phyloP scores from a whole-genome alignment of 2,797 vertebrate species.

The Morelia viridis region DNA sequence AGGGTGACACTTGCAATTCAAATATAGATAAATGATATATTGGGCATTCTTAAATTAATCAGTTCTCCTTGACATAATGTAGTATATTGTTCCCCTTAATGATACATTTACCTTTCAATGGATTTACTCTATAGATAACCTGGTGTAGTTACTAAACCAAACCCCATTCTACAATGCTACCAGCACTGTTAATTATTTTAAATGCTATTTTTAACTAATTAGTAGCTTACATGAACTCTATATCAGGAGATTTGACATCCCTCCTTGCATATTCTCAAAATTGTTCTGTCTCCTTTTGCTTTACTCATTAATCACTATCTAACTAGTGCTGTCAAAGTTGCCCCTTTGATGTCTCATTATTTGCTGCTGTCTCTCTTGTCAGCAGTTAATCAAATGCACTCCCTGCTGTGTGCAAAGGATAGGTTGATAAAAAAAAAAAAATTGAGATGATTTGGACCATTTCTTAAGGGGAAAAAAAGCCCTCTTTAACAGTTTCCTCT shows the following conservation, averaged over 20 bases:
- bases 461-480: conserved; percentile 33
- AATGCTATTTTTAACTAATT: conserved; percentile 45
- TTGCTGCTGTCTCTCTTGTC: conserved; percentile 74
- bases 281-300: conserved; percentile 64
- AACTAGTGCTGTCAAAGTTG: conserved; percentile 82
- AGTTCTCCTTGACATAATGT: background rate
- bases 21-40: background rate
- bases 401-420: conserved; percentile 76
- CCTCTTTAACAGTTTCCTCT: background rate
- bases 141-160: background rate
- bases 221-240: conserved; percentile 48
- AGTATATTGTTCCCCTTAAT: background rate
- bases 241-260: conserved; percentile 45
- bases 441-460: conserved; percentile 51
- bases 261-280: conserved; percentile 45
- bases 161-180: conserved; percentile 8
- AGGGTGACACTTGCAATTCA: background rate
- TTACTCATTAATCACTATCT: conserved; percentile 86
- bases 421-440: conserved; percentile 57
- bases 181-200: conserved; percentile 1
- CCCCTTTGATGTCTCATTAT: conserved; percentile 82
- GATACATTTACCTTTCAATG: background rate
- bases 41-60: background rate
- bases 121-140: background rate
- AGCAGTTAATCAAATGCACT: conserved; percentile 81